These are phyloP conservation scores for Falco concolor DNA, from an alignment of 2,797 vertebrate genomes.

Conservation along the genomic window DNA sequence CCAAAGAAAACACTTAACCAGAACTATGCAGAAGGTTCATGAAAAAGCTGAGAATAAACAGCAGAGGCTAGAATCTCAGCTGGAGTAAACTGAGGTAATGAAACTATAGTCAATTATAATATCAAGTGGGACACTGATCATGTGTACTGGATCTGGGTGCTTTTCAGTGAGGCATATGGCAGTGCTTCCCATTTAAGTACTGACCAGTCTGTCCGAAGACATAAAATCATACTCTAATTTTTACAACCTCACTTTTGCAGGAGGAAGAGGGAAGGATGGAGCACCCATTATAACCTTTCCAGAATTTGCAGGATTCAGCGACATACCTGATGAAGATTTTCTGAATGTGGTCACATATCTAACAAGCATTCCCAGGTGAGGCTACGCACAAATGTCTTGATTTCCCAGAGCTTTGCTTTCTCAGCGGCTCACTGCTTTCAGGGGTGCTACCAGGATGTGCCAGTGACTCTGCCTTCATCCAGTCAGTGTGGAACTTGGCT, in stretches of 20 bases:
- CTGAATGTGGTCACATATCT: slow-evolving; percentile 91
- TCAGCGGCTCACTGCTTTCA: background rate
- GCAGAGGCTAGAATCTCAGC: background rate
- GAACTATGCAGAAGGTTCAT: background rate
- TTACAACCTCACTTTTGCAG: slow-evolving; percentile 68
- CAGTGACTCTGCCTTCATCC: background rate
- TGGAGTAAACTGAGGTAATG: too few relatives aligned
- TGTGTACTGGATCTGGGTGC: background rate
- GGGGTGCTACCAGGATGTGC: background rate
- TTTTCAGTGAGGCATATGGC: background rate
- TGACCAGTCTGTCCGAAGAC: background rate
- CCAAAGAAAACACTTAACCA: background rate
- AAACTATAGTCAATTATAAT: background rate
- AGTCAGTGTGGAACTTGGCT: background rate
- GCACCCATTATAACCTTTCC: slow-evolving; percentile 94
- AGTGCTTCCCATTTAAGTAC: background rate
- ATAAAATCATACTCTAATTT: background rate
- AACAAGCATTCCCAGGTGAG: slow-evolving; percentile 92
- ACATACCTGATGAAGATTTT: slow-evolving; percentile 91
- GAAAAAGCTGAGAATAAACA: background rate
- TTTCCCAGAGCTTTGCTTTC: background rate
- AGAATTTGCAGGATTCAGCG: slow-evolving; percentile 87
- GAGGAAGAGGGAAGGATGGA: slow-evolving; percentile 89
- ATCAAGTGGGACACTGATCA: background rate
- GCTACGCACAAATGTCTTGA: background rate